These are phyloP conservation scores for Diplolepis rosae DNA, from an alignment of 2,888 invertebrate genomes.

Conservation along the genomic window DNA sequence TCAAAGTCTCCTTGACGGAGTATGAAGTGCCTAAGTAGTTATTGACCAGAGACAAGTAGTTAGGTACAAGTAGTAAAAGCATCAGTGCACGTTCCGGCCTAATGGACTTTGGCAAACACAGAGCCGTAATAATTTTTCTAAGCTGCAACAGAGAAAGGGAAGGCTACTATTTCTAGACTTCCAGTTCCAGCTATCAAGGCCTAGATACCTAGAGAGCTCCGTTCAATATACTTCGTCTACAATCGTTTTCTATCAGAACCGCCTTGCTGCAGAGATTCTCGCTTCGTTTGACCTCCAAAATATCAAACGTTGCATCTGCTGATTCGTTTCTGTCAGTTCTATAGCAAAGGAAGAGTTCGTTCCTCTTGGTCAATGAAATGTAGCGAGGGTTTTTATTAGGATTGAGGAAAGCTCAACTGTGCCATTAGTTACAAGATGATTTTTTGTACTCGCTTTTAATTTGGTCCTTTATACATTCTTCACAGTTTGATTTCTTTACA, in stretches of 20 bases:
- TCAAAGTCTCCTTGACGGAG: no score
- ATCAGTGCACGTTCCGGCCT: constrained; percentile 58
- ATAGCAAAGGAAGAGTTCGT: background rate
- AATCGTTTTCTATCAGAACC: constrained; percentile 9
- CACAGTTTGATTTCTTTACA: no score
- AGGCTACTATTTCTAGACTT: constrained; percentile 50
- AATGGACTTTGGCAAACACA: constrained; percentile 52
- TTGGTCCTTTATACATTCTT: no score
- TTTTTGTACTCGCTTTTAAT: background rate
- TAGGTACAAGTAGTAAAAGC: constrained; percentile 36
- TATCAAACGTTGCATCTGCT: background rate
- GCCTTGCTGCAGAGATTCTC: background rate
- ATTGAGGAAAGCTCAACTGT: constrained; percentile 6
- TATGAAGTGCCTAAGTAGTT: background rate
- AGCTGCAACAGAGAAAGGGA: constrained; percentile 62
- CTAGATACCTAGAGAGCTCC: constrained; percentile 53
- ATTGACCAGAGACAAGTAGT: constrained; percentile 26
- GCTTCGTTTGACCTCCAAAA: background rate
- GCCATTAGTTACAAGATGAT: constrained; percentile 25
- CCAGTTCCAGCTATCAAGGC: constrained; percentile 51
- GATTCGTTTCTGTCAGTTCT: background rate
- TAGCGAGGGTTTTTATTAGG: constrained; percentile 22
- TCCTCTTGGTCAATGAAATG: background rate
- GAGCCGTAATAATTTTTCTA: constrained; percentile 53
- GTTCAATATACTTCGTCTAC: constrained; percentile 37